Percentiles rank a stretch among this genome's conserved stretches.
Conservation (phyloP, 1,140 invertebrate genomes). For the Eupeodes corollae region DNA sequence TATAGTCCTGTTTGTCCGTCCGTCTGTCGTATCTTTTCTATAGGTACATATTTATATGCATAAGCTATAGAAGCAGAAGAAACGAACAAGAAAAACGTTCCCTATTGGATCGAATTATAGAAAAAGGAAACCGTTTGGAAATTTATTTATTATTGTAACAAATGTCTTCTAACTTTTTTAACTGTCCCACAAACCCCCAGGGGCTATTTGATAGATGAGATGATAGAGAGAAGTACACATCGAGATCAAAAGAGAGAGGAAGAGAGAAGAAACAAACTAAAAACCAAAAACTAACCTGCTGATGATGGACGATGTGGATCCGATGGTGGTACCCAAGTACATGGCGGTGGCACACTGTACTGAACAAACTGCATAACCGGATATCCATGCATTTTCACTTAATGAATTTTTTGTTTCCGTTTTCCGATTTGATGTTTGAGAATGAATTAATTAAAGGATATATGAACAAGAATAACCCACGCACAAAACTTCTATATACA, state of each 20-base stretch:
- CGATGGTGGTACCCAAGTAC: conserved; percentile 38
- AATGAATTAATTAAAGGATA: neutral
- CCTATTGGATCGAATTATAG: neutral
- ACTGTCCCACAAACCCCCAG: too few species aligned
- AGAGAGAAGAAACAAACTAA: too few species aligned
- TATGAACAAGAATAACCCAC: neutral
- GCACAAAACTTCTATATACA: neutral
- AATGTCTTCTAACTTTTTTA: too few species aligned
- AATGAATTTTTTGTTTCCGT: too few species aligned
- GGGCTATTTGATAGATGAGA: too few species aligned
- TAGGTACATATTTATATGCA: too few species aligned
- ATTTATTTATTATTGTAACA: too few species aligned
- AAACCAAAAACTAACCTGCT: conserved; percentile 9
- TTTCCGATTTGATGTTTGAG: neutral
- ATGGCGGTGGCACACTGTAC: conserved; percentile 41
- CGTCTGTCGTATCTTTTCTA: too few species aligned
- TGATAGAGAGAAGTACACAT: too few species aligned
- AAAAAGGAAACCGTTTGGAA: neutral
- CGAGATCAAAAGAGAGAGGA: too few species aligned
- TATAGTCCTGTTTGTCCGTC: too few species aligned
- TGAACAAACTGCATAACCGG: conserved; percentile 48
- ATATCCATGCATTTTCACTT: conserved; percentile 42
- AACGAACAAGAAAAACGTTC: neutral
- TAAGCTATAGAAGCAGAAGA: too few species aligned
- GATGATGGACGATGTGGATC: conserved; percentile 10